Conservation (phyloP, 2,888 invertebrate genomes). For the Lagria hirta region DNA sequence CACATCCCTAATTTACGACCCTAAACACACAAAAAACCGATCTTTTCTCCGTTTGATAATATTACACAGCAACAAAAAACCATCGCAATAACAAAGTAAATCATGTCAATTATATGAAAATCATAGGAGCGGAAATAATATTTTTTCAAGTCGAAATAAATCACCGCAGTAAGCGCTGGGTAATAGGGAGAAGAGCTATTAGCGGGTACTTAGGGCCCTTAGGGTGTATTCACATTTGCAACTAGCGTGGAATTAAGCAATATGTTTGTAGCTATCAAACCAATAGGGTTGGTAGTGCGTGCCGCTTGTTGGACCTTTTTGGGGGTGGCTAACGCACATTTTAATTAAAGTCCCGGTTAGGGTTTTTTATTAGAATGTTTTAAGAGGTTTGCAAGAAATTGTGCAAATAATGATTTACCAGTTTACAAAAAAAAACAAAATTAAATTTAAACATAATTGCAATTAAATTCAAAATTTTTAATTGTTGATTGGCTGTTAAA, state of each 20-base stretch:
- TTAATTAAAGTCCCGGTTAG: too few relatives aligned
- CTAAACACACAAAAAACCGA: constrained; percentile 15
- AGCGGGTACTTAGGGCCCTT: constrained; percentile 53
- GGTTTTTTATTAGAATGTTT: too few relatives aligned
- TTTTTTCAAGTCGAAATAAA: constrained; percentile 45
- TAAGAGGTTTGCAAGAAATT: too few relatives aligned
- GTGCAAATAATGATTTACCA: too few relatives aligned
- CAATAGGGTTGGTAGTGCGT: constrained; percentile 40
- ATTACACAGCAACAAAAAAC: too few relatives aligned
- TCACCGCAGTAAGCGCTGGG: constrained; percentile 38
- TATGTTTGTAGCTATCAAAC: constrained; percentile 55
- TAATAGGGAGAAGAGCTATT: constrained; percentile 53
- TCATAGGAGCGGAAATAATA: constrained; percentile 46
- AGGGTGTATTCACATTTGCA: constrained; percentile 45
- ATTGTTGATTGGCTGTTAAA: too few relatives aligned
- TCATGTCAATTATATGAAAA: constrained; percentile 34
- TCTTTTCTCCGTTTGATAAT: too few relatives aligned
- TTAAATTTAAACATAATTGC: too few relatives aligned
- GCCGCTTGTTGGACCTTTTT: constrained; percentile 13
- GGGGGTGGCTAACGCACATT: too few relatives aligned
- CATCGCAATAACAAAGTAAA: constrained; percentile 23
- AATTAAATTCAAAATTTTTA: too few relatives aligned
- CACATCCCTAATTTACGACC: constrained; percentile 28
- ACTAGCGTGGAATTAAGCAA: constrained; percentile 55
- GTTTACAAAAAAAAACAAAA: too few relatives aligned